These are phyloP conservation scores for Malacoraja senta DNA, from an alignment of 2,797 vertebrate species.

Conservation along the genomic window DNA sequence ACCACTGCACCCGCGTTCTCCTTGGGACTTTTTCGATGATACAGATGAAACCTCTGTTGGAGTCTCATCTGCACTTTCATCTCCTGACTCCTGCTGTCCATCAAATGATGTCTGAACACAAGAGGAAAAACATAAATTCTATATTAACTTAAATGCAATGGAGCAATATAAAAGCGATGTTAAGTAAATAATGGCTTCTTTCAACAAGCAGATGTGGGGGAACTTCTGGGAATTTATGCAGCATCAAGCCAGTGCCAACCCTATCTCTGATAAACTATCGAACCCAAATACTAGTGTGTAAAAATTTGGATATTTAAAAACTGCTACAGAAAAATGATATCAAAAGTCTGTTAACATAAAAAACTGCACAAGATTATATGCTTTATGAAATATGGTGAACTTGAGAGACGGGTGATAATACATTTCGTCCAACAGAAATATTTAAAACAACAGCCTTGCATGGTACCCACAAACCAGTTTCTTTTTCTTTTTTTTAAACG, in stretches of 20 bases:
- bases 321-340: neutral
- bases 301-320: neutral
- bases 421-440: neutral
- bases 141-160: neutral
- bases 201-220: neutral
- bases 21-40: slow-evolving; percentile 67
- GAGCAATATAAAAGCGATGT: neutral
- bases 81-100: slow-evolving; percentile 74
- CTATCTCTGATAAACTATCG: neutral
- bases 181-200: neutral
- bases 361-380: neutral
- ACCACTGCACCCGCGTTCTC: slow-evolving; percentile 59
- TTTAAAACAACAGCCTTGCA: neutral
- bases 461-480: neutral
- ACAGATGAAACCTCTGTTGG: slow-evolving; percentile 58
- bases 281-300: neutral
- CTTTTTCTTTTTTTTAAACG: no score
- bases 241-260: neutral
- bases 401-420: neutral
- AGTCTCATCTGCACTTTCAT: slow-evolving; percentile 80
- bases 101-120: slow-evolving; percentile 66
- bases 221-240: neutral
- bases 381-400: neutral
- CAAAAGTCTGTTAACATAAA: neutral
- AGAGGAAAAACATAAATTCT: neutral